These are phyloP conservation scores for Ictalurus punctatus DNA, from an alignment of 2,113 vertebrate genomes.

Conservation along the genomic window DNA sequence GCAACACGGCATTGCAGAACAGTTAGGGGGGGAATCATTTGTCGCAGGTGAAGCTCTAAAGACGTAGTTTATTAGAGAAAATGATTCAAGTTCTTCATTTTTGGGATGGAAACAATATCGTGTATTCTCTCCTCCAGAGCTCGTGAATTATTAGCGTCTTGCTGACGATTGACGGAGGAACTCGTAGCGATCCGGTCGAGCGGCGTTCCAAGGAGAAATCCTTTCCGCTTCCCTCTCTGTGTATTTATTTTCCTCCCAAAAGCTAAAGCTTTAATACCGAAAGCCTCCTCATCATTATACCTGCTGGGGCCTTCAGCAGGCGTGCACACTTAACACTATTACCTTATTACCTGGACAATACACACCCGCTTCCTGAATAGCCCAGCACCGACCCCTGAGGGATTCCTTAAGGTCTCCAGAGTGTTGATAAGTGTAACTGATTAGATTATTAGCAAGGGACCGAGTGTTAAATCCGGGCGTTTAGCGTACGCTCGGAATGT, in stretches of 20 bases:
- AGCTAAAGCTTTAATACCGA: neutral
- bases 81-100: neutral
- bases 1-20: neutral
- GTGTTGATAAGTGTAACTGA: neutral
- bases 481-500: neutral
- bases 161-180: neutral
- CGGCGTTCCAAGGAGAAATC: neutral
- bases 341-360: neutral
- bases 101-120: neutral
- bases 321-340: neutral
- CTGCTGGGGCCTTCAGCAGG: neutral
- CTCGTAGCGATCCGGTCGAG: neutral
- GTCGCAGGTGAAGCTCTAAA: no score
- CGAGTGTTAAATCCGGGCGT: neutral
- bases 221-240: neutral
- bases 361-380: neutral
- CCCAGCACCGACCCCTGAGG: constrained; percentile 9
- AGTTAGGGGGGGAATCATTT: neutral
- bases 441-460: no score
- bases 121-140: neutral
- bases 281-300: neutral
- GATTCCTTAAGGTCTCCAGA: neutral
- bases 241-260: neutral
- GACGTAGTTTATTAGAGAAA: neutral
- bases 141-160: neutral